Conservation (phyloP, 1,140 invertebrate species). For the Temnothorax longispinosus region DNA sequence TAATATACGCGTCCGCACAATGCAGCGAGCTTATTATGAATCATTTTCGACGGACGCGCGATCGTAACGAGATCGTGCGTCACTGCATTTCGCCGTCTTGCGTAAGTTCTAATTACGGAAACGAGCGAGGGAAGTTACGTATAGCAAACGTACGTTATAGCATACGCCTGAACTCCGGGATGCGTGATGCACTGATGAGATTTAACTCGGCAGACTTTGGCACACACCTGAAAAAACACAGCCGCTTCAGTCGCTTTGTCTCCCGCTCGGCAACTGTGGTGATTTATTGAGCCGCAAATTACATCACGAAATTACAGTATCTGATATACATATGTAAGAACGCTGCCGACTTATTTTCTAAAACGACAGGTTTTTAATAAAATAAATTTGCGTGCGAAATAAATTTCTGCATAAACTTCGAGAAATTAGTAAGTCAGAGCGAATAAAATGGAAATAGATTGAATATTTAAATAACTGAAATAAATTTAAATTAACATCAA, state of each 20-base stretch:
- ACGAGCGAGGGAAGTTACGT: neutral
- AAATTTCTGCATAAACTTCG: neutral
- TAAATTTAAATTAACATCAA: too few relatives aligned
- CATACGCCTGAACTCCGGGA: neutral
- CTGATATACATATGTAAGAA: neutral
- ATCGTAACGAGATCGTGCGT: neutral
- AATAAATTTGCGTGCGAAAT: neutral
- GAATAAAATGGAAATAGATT: neutral
- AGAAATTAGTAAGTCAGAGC: neutral
- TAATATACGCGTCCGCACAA: neutral
- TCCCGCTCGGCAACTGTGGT: neutral
- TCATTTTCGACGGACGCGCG: neutral
- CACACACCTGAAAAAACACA: neutral
- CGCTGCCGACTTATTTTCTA: neutral
- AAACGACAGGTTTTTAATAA: neutral
- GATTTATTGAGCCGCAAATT: neutral
- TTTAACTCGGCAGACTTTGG: slow-evolving; percentile 15
- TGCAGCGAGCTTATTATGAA: neutral
- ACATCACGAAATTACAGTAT: neutral
- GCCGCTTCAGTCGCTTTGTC: neutral
- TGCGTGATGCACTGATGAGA: neutral
- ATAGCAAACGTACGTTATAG: neutral
- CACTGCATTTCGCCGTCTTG: neutral
- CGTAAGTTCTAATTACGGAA: slow-evolving; percentile 26
- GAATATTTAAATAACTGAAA: neutral